Evolutionary conservation across 2,113 vertebrate species (phyloP), one percentile per base, ranked within the genome.

Genomic region (Pygoscelis adeliae): DNA sequence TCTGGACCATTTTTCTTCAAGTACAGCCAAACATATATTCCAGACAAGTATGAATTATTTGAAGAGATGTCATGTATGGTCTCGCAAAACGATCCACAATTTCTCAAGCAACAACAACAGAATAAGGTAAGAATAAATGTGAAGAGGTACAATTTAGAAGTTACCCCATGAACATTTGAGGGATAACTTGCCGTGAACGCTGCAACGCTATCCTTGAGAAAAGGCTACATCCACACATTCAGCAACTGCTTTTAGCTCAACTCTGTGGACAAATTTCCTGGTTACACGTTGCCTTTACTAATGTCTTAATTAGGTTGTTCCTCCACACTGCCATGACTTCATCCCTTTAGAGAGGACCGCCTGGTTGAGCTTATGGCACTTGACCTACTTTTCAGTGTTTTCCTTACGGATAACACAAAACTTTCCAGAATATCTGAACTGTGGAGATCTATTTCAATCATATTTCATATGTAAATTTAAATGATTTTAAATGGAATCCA

Each of bases 381-480:
- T 91, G 91, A 94, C 95, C 93, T 95, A 93, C 78, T 97, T 97
- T 93, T 70, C 70, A 73, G 23, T 69, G 40, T 58, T 91, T 93
- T 86, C 78, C 87, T 95, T 82, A 58, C 34, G 74, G 71, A 15
- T 88, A 88, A 49, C 58, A 83, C 50, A 50, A 96, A 90, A 91
- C 61, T 96, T 96, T 77, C 32, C 84, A 63, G 84, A 71, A 42
- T 52, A 59, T 53, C 59, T 85, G 84, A 91, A 78, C 83, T 91
- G 73, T 55, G 38, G 76, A 25, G 87, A 55, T 80, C 66, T 86
- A 55, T 95, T 89, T 88, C 84, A 79, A 40, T 86, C 74, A 40
- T 82, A 62, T 66, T 94, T 94, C 90, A 66, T 91, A 97, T 93
- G 96, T 73, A 90, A 94, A 96, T 94, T n/a, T 73, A 59, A 71